Evolutionary conservation across 1,140 invertebrate genomes (phyloP).

Genomic region (Drosophila pseudoobscura): DNA sequence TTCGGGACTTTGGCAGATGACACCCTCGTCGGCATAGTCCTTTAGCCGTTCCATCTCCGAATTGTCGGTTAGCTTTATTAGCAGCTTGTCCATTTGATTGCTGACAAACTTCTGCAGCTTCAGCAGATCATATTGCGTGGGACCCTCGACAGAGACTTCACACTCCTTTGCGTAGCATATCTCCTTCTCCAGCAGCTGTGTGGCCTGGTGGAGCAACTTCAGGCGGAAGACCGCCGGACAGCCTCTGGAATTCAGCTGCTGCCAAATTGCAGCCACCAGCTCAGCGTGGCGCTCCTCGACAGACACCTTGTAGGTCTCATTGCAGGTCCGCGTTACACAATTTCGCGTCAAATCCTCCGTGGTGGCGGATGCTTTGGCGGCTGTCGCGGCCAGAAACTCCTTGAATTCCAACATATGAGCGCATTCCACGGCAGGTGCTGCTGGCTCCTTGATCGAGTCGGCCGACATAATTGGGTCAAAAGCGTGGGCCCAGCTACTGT

Average conservation of each 20-base stretch:
- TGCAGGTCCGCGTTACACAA: constrained; percentile 72
- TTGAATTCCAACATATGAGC: constrained; percentile 61
- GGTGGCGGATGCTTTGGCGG: constrained; percentile 28
- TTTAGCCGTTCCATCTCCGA: constrained; percentile 55
- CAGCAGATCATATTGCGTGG: constrained; percentile 65
- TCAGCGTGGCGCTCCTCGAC: constrained; percentile 61
- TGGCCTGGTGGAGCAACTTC: constrained; percentile 45
- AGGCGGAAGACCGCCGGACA: constrained; percentile 67
- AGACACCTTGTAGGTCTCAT: constrained; percentile 71
- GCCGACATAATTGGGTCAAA: constrained; percentile 44
- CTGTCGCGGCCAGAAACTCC: constrained; percentile 42
- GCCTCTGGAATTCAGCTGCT: constrained; percentile 35
- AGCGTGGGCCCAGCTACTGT: constrained; percentile 28
- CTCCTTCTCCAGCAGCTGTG: constrained; percentile 53
- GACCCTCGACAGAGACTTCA: constrained; percentile 49
- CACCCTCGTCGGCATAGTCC: constrained; percentile 43
- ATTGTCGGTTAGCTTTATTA: constrained; percentile 68
- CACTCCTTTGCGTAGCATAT: constrained; percentile 66
- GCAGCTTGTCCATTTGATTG: constrained; percentile 59
- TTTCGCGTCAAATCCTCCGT: constrained; percentile 37
- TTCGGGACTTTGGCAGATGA: constrained; percentile 15
- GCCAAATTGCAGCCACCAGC: constrained; percentile 64
- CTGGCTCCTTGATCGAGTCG: constrained; percentile 15
- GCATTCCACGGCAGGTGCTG: constrained; percentile 49
- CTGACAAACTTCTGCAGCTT: constrained; percentile 72